Evolutionary conservation across 2,797 vertebrate genomes (phyloP).

Genomic region (Rhinatrema bivittatum): DNA sequence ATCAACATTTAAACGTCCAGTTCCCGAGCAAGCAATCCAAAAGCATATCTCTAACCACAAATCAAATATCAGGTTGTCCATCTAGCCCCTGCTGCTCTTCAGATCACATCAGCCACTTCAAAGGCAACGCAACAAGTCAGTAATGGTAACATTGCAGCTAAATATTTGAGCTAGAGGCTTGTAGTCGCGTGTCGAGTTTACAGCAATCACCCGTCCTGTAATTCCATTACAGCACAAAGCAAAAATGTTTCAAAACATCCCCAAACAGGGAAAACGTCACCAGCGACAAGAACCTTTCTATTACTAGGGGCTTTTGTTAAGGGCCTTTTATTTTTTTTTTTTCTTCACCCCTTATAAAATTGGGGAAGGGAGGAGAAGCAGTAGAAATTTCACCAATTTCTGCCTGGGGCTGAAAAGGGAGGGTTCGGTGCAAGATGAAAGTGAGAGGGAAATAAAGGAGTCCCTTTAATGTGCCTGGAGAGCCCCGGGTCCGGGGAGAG

Average conservation of each 20-base stretch:
- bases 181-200: slow-evolving; percentile 65
- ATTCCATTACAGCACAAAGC: slow-evolving; percentile 64
- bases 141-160: slow-evolving; percentile 68
- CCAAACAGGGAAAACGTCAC: slow-evolving; percentile 60
- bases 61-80: slow-evolving; percentile 46
- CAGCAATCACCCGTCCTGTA: slow-evolving; percentile 65
- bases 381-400: slow-evolving; percentile 78
- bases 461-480: slow-evolving; percentile 90
- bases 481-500: slow-evolving; percentile 67
- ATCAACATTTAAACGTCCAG: no score
- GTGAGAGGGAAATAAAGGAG: slow-evolving; percentile 88
- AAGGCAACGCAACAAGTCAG: slow-evolving; percentile 56
- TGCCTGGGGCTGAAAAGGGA: slow-evolving; percentile 75
- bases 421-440: slow-evolving; percentile 87
- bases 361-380: slow-evolving; percentile 56
- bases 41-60: no score
- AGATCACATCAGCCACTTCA: slow-evolving; percentile 49
- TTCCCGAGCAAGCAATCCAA: no score
- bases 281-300: slow-evolving; percentile 42
- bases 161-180: slow-evolving; percentile 67
- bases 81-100: slow-evolving; percentile 32
- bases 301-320: slow-evolving; percentile 67
- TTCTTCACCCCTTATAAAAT: slow-evolving; percentile 18
- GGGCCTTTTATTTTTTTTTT: slow-evolving; percentile 40
- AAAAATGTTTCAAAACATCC: slow-evolving; percentile 63